Base-by-base conservation (phyloP, 2,888 invertebrate genomes). In the Heteromurus nitidus region DNA sequence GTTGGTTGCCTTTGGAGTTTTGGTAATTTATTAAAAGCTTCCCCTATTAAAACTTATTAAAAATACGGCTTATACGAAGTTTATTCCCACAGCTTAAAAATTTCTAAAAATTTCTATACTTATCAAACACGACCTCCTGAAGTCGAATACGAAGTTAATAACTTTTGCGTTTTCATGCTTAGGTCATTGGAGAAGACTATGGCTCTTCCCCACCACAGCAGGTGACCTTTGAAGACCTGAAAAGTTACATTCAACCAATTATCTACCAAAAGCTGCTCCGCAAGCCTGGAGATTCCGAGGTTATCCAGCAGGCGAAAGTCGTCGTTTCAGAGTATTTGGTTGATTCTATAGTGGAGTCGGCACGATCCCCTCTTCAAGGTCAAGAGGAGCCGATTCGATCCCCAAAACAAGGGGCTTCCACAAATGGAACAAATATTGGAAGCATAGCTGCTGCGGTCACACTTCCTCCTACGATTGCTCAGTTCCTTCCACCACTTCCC, bases 211-310 rank as follows among this genome's bases (percentile, higher is more conserved):
- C n/a, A n/a, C n/a, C n/a, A n/a, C n/a, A n/a, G n/a, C 13, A 13
- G 36, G 77, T 69, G 3, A 69, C 69, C 0, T 18, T 69, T 20
- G 28, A 69, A 42, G 80, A 65, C 22, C 31, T 72, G 5, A 72
- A 65, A 22, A 30, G 42, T 26, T 80, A 80, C 31, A 22, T 80
- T 3, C 72, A 72, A 30, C 80, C 80, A 0, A 80, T 80, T n/a
- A 11, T 80, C 11, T 80, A 72, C 18, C 64, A 67, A 44, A 80
- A 80, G 47, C 55, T 80, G 0, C 77, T 79, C 2, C 62, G 70
- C n/a, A n/a, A 28, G 20, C 80, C 44, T 13, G 67, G 80, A 42
- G 80, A 80, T 50, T 42, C 72, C 9, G 20, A 20, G 0, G 67
- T 70, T 16, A n/a, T 67, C 16, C 72, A 72, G 28, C 44, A 72